phyloP scores from a whole-genome alignment of 2,888 invertebrate species.

The Dascillus cervinus region DNA sequence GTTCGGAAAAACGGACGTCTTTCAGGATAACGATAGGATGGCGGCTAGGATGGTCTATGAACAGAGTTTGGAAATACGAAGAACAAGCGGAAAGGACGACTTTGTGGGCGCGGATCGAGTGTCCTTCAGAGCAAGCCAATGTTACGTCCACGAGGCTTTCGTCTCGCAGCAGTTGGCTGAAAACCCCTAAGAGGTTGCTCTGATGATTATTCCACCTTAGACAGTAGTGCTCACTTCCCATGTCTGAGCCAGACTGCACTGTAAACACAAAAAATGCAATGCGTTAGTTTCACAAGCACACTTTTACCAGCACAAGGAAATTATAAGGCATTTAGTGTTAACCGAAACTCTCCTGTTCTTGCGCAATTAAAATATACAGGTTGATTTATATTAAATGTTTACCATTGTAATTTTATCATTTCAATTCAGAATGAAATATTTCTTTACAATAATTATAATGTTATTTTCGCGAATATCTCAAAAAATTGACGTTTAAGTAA shows the following conservation, averaged over 20 bases:
- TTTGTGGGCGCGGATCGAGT: constrained; percentile 88
- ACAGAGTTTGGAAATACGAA: constrained; percentile 89
- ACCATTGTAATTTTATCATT: too few species aligned
- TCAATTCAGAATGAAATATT: too few species aligned
- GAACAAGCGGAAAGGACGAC: constrained; percentile 93
- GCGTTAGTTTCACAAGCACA: too few species aligned
- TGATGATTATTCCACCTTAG: constrained; percentile 99
- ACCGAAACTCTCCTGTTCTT: too few species aligned
- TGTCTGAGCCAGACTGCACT: constrained; percentile 88
- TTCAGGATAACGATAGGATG: constrained; percentile 92
- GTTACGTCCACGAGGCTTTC: constrained; percentile 94
- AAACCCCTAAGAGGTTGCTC: constrained; percentile 95
- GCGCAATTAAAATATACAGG: too few species aligned
- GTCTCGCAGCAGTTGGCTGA: constrained; percentile 93
- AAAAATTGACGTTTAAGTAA: too few species aligned
- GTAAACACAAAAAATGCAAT: constrained; percentile 35
- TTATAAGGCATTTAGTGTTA: too few species aligned
- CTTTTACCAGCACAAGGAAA: too few species aligned
- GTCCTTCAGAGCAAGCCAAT: constrained; percentile 92
- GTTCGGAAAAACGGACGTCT: constrained; percentile 86
- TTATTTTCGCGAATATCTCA: too few species aligned
- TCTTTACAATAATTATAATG: too few species aligned
- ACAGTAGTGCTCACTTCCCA: constrained; percentile 98
- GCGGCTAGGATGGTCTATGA: constrained; percentile 86
- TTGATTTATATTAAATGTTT: too few species aligned